Conservation (phyloP, 2,797 vertebrate genomes). For the Prionace glauca region DNA sequence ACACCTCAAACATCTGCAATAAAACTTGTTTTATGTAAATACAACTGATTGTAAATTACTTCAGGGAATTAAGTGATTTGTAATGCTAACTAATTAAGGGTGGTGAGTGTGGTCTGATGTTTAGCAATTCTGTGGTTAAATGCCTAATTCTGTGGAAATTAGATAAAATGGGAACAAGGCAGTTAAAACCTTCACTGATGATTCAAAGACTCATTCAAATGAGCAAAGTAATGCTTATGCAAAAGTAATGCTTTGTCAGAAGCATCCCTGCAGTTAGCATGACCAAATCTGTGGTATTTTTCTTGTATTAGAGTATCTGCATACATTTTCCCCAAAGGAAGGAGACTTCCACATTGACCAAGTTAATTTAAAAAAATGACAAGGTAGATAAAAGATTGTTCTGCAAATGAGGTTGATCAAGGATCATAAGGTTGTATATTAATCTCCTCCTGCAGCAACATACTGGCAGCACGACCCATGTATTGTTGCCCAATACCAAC, state of each 20-base stretch:
- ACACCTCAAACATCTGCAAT: background rate
- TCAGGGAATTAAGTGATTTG: background rate
- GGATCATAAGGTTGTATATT: background rate
- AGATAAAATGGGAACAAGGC: background rate
- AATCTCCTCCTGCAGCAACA: background rate
- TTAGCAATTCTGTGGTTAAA: background rate
- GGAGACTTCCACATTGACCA: background rate
- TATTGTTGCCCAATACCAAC: background rate
- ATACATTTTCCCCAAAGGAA: background rate
- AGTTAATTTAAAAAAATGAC: background rate
- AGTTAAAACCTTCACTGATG: background rate
- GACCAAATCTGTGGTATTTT: background rate
- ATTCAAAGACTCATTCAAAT: background rate
- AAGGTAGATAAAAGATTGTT: background rate
- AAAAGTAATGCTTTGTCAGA: background rate
- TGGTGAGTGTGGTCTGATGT: background rate
- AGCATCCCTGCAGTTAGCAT: background rate
- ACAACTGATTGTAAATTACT: background rate
- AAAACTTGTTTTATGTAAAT: background rate
- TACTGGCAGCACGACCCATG: background rate
- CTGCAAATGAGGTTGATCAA: background rate
- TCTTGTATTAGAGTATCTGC: too few relatives aligned
- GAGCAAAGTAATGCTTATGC: background rate
- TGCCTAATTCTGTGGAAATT: background rate
- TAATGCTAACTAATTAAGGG: background rate